These are phyloP conservation scores for Papilio polytes DNA, from an alignment of 1,140 invertebrate genomes.

Conservation along the genomic window DNA sequence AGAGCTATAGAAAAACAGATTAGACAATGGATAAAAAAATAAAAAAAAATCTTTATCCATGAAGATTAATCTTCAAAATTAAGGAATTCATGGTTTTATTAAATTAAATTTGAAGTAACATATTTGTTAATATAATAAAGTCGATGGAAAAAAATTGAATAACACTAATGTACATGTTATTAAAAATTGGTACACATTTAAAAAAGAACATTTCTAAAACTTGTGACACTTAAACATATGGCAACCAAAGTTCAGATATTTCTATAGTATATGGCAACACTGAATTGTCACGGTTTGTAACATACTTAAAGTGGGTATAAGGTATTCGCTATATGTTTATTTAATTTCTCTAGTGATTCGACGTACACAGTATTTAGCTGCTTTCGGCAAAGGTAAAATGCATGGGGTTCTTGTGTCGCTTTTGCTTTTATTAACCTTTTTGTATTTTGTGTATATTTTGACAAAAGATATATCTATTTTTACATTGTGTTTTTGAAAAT, in stretches of 20 bases:
- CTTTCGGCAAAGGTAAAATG: constrained; percentile 78
- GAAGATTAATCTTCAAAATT: too few species aligned
- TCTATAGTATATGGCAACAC: background rate
- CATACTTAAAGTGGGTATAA: constrained; percentile 6
- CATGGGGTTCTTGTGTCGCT: constrained; percentile 70
- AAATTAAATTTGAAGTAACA: too few species aligned
- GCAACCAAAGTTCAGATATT: constrained; percentile 14
- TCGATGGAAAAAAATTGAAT: background rate
- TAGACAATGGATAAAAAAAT: background rate
- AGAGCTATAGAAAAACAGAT: background rate
- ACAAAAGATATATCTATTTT: constrained; percentile 35
- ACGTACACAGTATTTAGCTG: constrained; percentile 62
- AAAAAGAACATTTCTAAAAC: background rate
- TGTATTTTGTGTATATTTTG: constrained; percentile 47
- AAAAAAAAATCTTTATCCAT: background rate
- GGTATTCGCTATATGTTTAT: constrained; percentile 48
- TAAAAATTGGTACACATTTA: background rate
- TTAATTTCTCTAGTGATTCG: constrained; percentile 67
- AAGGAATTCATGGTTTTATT: too few species aligned
- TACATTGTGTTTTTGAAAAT: constrained; percentile 38
- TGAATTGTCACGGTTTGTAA: constrained; percentile 13
- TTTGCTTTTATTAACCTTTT: constrained; percentile 51
- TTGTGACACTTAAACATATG: background rate
- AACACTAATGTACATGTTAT: too few species aligned
- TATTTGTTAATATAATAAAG: background rate